Conservation (phyloP, 2,888 invertebrate genomes). For the Charanyca ferruginea region DNA sequence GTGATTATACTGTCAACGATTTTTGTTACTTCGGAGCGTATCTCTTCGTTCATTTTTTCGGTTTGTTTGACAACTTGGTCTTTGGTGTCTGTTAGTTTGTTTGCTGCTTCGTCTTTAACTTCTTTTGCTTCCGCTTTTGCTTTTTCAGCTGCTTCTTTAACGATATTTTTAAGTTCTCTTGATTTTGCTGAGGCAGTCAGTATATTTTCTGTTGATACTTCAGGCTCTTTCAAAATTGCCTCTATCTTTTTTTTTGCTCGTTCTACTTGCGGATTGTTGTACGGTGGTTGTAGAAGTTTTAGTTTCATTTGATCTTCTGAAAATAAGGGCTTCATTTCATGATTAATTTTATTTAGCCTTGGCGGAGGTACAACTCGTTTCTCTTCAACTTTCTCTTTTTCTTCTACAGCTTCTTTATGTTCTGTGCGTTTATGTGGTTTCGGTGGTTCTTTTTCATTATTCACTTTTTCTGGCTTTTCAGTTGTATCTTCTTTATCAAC, state of each 20-base stretch:
- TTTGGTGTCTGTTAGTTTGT: conserved; percentile 77
- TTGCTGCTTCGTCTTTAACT: conserved; percentile 73
- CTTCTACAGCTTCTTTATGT: conserved; percentile 59
- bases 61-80: conserved; percentile 77
- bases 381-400: conserved; percentile 76
- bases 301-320: conserved; percentile 83
- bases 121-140: conserved; percentile 76
- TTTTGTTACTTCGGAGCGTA: conserved; percentile 84
- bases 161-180: conserved; percentile 74
- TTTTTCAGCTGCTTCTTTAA: conserved; percentile 76
- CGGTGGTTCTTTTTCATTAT: conserved; percentile 64
- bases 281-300: conserved; percentile 85
- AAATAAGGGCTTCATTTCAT: conserved; percentile 71
- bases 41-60: conserved; percentile 77
- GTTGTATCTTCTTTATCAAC: conserved; percentile 76
- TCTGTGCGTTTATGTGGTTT: conserved; percentile 56
- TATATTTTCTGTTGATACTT: conserved; percentile 87
- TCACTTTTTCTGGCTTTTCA: conserved; percentile 41
- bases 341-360: conserved; percentile 67
- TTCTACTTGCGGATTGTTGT: conserved; percentile 88
- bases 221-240: conserved; percentile 86
- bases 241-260: conserved; percentile 88
- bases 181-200: conserved; percentile 75
- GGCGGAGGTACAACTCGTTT: conserved; percentile 69
- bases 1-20: conserved; percentile 87